Conservation (phyloP, 1,140 invertebrate species). For the Dendroctonus ponderosae region DNA sequence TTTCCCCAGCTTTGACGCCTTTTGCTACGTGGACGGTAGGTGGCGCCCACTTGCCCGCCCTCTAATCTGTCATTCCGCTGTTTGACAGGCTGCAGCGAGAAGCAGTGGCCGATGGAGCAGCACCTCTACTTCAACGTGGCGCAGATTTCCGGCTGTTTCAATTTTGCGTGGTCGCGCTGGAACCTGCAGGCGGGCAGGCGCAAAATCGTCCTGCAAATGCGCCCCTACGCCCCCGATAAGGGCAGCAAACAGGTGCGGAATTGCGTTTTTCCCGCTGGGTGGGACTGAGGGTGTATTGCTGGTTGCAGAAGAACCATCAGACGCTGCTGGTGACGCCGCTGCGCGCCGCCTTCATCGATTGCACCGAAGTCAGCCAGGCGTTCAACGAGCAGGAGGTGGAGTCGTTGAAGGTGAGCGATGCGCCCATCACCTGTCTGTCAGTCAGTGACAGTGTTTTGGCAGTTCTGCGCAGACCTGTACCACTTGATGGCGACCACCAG, state of each 20-base stretch:
- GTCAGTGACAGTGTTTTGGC: slow-evolving; percentile 38
- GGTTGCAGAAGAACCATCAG: slow-evolving; percentile 54
- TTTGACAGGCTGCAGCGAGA: slow-evolving; percentile 58
- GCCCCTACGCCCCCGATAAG: slow-evolving; percentile 62
- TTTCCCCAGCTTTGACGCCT: slow-evolving; percentile 84
- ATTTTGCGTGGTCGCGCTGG: slow-evolving; percentile 89
- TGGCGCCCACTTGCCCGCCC: neutral
- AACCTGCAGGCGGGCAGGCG: slow-evolving; percentile 66
- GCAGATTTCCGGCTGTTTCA: slow-evolving; percentile 68
- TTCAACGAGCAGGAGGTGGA: slow-evolving; percentile 60
- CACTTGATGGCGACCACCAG: slow-evolving; percentile 54
- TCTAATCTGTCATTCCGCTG: neutral
- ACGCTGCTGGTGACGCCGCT: slow-evolving; percentile 64
- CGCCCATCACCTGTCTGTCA: neutral
- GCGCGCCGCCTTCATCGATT: slow-evolving; percentile 61
- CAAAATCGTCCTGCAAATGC: slow-evolving; percentile 70
- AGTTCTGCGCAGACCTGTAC: slow-evolving; percentile 71
- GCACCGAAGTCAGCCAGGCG: slow-evolving; percentile 68
- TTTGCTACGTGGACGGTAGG: slow-evolving; percentile 72
- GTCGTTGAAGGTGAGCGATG: slow-evolving; percentile 53
- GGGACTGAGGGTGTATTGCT: too few species aligned
- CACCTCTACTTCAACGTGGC: slow-evolving; percentile 84
- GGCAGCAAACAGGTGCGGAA: slow-evolving; percentile 57
- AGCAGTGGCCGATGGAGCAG: slow-evolving; percentile 73
- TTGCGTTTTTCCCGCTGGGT: too few species aligned